Conservation (phyloP, 2,113 vertebrate genomes). For the Perccottus glenii region DNA sequence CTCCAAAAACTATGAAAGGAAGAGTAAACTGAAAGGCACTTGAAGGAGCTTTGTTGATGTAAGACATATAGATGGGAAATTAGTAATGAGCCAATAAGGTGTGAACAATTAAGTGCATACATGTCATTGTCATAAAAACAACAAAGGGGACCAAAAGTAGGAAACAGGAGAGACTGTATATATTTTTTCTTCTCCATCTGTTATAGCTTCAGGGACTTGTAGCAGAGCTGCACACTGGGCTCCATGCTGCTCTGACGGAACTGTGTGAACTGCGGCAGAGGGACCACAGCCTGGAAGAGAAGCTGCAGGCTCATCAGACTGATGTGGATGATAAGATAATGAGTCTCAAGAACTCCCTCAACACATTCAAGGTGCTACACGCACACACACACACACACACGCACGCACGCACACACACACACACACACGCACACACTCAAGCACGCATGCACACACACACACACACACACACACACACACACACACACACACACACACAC, state of each 20-base stretch:
- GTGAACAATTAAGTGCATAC: background rate
- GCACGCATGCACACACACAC: too few relatives aligned
- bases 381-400: background rate
- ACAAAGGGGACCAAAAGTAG: background rate
- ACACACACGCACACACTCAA: too few relatives aligned
- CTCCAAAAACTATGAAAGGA: conserved; percentile 28
- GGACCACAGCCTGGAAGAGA: conserved; percentile 88
- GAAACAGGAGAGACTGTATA: background rate
- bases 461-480: conserved; percentile 6
- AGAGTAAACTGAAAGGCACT: conserved; percentile 5
- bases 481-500: background rate
- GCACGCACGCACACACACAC: too few relatives aligned
- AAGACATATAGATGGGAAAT: background rate
- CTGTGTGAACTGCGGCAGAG: conserved; percentile 86
- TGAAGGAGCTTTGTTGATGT: background rate
- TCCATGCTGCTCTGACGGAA: conserved; percentile 87
- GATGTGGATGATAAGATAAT: conserved; percentile 93
- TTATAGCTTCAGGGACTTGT: conserved; percentile 88
- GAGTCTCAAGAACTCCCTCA: conserved; percentile 92
- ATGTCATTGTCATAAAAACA: background rate
- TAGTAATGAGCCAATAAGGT: background rate
- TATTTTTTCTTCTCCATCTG: background rate
- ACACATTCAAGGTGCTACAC: conserved; percentile 88
- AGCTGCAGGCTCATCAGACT: conserved; percentile 86
- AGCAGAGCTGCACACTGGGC: conserved; percentile 90